Evolutionary conservation across 2,888 invertebrate genomes (phyloP), one percentile per base, ranked within the genome.

Genomic region (Gonocerus acuteangulatus): DNA sequence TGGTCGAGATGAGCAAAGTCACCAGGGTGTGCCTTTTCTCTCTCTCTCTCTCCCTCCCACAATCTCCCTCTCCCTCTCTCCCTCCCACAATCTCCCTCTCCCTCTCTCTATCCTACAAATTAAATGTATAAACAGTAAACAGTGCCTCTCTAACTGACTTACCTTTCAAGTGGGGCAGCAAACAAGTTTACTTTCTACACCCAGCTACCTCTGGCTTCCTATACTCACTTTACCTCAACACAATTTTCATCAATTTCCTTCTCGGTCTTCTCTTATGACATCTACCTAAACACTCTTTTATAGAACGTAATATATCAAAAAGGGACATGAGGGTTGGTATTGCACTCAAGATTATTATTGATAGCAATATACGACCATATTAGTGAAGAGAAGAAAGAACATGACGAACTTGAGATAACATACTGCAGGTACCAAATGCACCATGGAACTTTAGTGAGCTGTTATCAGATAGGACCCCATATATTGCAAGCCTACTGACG

Each of bases 101-200:
- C 52, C 21, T 42, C 54, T 7, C 22, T 19, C 19, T 15, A 54
- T 22, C 16, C 39, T 32, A 18, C 51, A 54, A 54, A 54, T 54
- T 54, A 34, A 54, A 54, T 54, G 54, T 18, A 42, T 39, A 42
- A 54, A 54, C 54, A 54, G 54, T 54, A 54, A 54, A 54, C 54
- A 42, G 54, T 18, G 54, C 15, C 54, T 21, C 16, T 7, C 54
- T 54, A 54, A 54, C 54, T 54, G 54, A 54, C 54, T 54, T 54
- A 54, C 54, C 42, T 42, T 22, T 23, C 36, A 39, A 54, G 39
- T 42, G 39, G 39, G 22, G 22, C 39, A 34, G 54, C 42, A 54
- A 54, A 54, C 54, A 54, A 42, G 54, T 54, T 54, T 54, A 54
- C 39, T 54, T 54, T 54, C 32, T 54, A 54, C 54, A 34, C 2